Conservation (phyloP, 1,140 invertebrate species). For the Drosophila serrata region DNA sequence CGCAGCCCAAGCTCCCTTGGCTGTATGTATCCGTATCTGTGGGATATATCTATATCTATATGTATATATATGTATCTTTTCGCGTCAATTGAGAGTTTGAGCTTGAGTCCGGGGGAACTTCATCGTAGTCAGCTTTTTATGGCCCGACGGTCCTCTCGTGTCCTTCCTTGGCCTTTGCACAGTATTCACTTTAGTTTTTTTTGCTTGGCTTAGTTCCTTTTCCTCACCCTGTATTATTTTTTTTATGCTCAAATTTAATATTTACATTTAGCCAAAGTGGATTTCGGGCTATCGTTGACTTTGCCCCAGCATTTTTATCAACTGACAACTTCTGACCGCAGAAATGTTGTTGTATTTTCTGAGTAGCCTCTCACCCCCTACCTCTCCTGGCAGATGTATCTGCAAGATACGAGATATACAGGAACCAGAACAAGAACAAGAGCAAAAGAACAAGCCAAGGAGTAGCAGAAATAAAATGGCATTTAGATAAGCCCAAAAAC, state of each 20-base stretch:
- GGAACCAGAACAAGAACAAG: slow-evolving; percentile 17
- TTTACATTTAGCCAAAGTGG: slow-evolving; percentile 79
- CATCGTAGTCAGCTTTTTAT: slow-evolving; percentile 64
- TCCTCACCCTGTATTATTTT: slow-evolving; percentile 61
- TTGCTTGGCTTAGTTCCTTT: slow-evolving; percentile 51
- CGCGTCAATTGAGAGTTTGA: slow-evolving; percentile 73
- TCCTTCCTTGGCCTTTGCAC: slow-evolving; percentile 1
- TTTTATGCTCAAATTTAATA: slow-evolving; percentile 80
- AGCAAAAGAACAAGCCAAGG: slow-evolving; percentile 17
- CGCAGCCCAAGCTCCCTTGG: not conserved
- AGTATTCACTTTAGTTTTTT: slow-evolving; percentile 60
- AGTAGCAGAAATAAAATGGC: slow-evolving; percentile 62
- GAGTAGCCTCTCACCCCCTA: not conserved
- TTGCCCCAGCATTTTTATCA: slow-evolving; percentile 47
- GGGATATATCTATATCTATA: not conserved
- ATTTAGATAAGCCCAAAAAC: slow-evolving; percentile 73
- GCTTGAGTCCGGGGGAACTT: slow-evolving; percentile 60
- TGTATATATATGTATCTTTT: slow-evolving; percentile 10
- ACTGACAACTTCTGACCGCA: slow-evolving; percentile 56
- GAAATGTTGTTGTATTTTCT: slow-evolving; percentile 25
- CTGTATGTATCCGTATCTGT: slow-evolving; percentile 15
- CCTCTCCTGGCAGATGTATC: slow-evolving; percentile 25
- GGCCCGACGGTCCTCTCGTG: slow-evolving; percentile 33
- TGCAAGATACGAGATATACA: slow-evolving; percentile 36
- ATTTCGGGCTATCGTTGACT: slow-evolving; percentile 68